phyloP scores from a whole-genome alignment of 2,888 invertebrate species.

The Pollenia angustigena region DNA sequence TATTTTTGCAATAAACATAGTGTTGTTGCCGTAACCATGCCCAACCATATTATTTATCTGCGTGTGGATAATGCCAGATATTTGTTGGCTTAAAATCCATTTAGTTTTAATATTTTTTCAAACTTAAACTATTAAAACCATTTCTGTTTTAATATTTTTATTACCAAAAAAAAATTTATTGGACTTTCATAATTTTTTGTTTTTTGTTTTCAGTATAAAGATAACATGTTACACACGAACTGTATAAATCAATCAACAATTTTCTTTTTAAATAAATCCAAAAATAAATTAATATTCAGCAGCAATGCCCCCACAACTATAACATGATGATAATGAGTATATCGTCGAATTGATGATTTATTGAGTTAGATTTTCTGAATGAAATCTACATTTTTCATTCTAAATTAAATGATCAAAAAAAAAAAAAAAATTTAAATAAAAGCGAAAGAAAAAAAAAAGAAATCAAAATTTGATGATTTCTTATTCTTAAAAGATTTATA shows the following conservation, averaged over 20 bases:
- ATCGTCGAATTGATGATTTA: constrained; percentile 60
- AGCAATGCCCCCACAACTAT: constrained; percentile 15
- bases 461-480: no score
- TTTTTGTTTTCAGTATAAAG: not conserved
- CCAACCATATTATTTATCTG: no score
- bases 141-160: no score
- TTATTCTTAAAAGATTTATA: no score
- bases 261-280: constrained; percentile 26
- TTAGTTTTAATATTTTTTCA: no score
- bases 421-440: constrained; percentile 8
- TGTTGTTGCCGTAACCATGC: no score
- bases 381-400: constrained; percentile 45
- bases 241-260: constrained; percentile 60
- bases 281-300: constrained; percentile 44
- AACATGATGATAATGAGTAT: constrained; percentile 47
- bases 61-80: no score
- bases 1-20: no score
- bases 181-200: not conserved
- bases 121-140: no score
- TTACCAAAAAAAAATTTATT: no score
- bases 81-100: no score
- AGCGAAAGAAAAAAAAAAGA: no score
- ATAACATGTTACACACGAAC: constrained; percentile 36
- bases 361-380: constrained; percentile 38
- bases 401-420: constrained; percentile 25